Conservation (phyloP, 2,888 invertebrate species). For the Villa cingulata region DNA sequence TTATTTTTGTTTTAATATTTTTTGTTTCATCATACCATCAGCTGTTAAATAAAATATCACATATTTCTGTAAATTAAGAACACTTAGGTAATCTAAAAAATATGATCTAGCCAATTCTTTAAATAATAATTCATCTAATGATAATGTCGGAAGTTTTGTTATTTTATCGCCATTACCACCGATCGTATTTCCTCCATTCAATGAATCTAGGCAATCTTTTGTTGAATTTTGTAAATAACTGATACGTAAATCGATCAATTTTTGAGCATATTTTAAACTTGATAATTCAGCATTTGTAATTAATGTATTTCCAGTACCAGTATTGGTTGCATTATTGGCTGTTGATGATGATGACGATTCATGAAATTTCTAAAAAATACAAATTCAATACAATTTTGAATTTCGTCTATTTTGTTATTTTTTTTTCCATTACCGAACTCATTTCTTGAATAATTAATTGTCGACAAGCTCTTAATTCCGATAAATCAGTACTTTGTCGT, state of each 20-base stretch:
- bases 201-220: conserved; percentile 1
- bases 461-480: conserved; percentile 17
- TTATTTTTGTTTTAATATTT: background rate
- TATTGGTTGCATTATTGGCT: background rate
- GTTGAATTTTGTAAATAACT: conserved; percentile 15
- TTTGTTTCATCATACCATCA: conserved; percentile 10
- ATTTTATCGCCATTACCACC: too few species aligned
- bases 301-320: background rate
- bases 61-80: conserved; percentile 18
- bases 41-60: conserved; percentile 19
- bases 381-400: too few species aligned
- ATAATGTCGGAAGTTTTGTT: conserved; percentile 15
- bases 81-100: conserved; percentile 19
- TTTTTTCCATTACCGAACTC: conserved; percentile 13
- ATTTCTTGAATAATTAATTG: conserved; percentile 19
- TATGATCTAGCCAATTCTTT: conserved; percentile 19
- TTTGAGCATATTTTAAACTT: conserved; percentile 18
- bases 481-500: conserved; percentile 16
- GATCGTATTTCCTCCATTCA: background rate
- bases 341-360: background rate
- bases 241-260: conserved; percentile 18
- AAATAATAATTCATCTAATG: conserved; percentile 18
- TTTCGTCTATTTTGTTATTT: too few species aligned
- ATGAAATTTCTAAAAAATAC: background rate
- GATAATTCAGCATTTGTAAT: conserved; percentile 14